Base-by-base conservation (phyloP, 2,797 vertebrate genomes). In the Rachycentron canadum region DNA sequence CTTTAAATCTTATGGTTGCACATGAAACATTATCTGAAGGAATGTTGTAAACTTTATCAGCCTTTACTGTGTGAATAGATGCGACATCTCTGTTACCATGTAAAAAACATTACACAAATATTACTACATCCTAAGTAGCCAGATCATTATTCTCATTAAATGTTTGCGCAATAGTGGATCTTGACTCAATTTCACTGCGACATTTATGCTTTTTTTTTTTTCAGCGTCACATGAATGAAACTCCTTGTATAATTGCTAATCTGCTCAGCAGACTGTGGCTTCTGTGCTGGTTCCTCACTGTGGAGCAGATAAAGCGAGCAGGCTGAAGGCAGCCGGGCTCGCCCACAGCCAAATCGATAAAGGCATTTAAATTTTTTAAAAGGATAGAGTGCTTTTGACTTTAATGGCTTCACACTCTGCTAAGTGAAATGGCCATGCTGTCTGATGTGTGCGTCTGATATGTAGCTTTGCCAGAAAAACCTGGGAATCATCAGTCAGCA, bases 361-460 rank as follows among this genome's bases (percentile, higher is more conserved):
- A 64, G 53, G 38, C 82, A 62, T 84, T 86, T 86, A 16, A 61
- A 86, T 82, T 52, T 85, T 87, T 85, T 53, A 83, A 80, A 73
- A 85, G 81, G 64, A 28, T 25, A 16, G 64, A 83, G 77, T 69
- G 67, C 66, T 69, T 83, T 82, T 63, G 63, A 52, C 45, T 78
- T 83, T 68, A 87, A 68, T 82, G 63, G 72, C 34, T 28, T 81
- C 75, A 57, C 81, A 78, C 82, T 73, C 70, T 25, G 69, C 72
- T 70, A 36, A 82, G 65, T 75, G 58, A 83, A 79, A 81, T 59
- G 21, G 56, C 58, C 49, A 28, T 3, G 1, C 23, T 71, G 56
- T 60, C 28, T 64, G 53, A 9, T n/a, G 61, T 53, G 38, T 25
- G 14, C 19, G 21, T 75, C 47, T 68, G 50, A 28, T 40, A 2